Percentiles rank a stretch among this genome's conserved stretches.
These are phyloP conservation scores for Sphaeramia orbicularis DNA, from an alignment of 2,797 vertebrate genomes.

Conservation along the genomic window DNA sequence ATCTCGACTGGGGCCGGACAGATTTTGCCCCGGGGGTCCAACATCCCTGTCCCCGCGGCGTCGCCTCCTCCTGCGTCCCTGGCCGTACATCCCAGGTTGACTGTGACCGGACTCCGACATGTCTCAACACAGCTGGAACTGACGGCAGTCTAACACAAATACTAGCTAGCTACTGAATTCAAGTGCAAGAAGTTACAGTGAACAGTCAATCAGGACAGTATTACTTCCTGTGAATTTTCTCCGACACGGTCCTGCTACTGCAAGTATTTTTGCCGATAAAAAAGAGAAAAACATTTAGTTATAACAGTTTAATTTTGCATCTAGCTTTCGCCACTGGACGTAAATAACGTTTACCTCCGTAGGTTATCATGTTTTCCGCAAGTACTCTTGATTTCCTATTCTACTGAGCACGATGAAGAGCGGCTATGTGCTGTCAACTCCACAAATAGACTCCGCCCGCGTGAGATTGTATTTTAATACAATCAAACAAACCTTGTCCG, in stretches of 20 bases:
- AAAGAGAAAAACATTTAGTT: no score
- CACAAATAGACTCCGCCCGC: conserved; percentile 41
- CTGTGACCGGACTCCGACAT: conserved; percentile 96
- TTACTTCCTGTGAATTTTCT: not conserved
- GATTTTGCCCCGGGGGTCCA: conserved; percentile 87
- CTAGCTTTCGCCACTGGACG: rapidly evolving
- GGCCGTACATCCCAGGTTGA: conserved; percentile 91
- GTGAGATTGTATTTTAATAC: rapidly evolving
- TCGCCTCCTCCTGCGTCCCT: conserved; percentile 86
- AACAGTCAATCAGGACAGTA: not conserved
- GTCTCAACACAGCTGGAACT: not conserved
- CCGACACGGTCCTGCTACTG: not conserved
- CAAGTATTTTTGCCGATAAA: not conserved
- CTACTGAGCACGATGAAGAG: rapidly evolving
- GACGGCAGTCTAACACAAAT: not conserved
- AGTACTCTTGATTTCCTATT: conserved; percentile 20
- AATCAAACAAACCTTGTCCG: conserved; percentile 35
- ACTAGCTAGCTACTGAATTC: not conserved
- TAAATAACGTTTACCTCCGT: conserved; percentile 9
- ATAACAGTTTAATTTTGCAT: not conserved
- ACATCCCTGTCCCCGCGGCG: conserved; percentile 90
- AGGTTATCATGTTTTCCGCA: not conserved
- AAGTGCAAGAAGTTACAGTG: no score
- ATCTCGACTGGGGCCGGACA: conserved; percentile 92
- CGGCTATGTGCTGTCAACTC: rapidly evolving